These are phyloP conservation scores for Drosophila novamexicana DNA, from an alignment of 1,140 invertebrate species.

Conservation along the genomic window DNA sequence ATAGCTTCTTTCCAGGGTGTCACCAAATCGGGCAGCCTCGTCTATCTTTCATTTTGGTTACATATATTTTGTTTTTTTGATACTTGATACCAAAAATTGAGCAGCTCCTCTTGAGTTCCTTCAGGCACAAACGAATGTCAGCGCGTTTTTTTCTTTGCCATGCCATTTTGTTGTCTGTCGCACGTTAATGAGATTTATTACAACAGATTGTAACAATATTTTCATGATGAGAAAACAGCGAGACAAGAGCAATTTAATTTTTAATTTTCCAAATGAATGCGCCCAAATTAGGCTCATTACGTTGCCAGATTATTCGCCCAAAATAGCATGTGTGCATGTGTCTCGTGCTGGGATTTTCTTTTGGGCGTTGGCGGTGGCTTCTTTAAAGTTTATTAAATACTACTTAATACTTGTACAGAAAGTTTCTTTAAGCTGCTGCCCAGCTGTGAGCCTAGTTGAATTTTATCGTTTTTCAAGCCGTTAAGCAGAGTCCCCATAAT, in stretches of 20 bases:
- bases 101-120: conserved; percentile 8
- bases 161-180: conserved; percentile 22
- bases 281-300: conserved; percentile 77
- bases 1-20: not conserved
- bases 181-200: conserved; percentile 78
- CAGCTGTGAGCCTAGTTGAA: conserved; percentile 47
- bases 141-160: conserved; percentile 6
- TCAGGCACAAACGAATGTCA: conserved; percentile 21
- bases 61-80: not conserved
- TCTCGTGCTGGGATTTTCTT: not conserved
- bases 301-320: conserved; percentile 54
- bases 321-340: conserved; percentile 18
- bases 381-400: conserved; percentile 45
- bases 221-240: conserved; percentile 49
- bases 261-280: conserved; percentile 83
- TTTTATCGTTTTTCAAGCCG: conserved; percentile 75
- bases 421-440: conserved; percentile 34
- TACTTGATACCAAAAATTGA: conserved; percentile 1
- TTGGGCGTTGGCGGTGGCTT: not conserved
- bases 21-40: not conserved
- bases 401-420: conserved; percentile 11
- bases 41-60: not conserved
- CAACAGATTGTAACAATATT: conserved; percentile 62
- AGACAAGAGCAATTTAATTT: conserved; percentile 81
- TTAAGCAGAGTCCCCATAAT: conserved; percentile 44